Evolutionary conservation across 2,113 vertebrate genomes (phyloP), one percentile per base, ranked within the genome.

Genomic region (Poicephalus meyeri): DNA sequence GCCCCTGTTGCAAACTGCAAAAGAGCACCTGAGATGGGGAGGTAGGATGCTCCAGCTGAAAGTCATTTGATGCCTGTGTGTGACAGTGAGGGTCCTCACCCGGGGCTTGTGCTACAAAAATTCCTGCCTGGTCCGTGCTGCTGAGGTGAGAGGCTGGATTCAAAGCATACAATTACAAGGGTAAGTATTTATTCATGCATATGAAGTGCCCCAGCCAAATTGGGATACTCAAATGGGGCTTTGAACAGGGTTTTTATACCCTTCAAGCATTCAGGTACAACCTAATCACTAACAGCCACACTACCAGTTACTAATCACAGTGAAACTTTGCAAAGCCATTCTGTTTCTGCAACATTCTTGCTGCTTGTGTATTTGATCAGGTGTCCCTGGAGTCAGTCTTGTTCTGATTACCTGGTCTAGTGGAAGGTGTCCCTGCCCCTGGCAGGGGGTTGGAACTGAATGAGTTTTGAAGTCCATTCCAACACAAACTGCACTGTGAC

Each of bases 81-180:
- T 35, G 49, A 26, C 13, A 11, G 46, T 8, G 64, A 65, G 19
- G 33, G 25, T 81, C 64, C 44, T 84, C 37, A 7, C 17, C 8
- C 0, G 0, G 41, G 26, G 23, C 9, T 66, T 55, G 35, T 6
- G 39, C 23, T 23, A 11, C 2, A 16, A 70, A 82, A 50, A n/a
- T 42, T 50, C 2, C 2, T 10, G 2, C 5, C 21, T 53, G 47
- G 42, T 16, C 31, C 1, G 0, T 16, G 44, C 35, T 0, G 1
- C 28, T 1, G 0, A 46, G 25, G 65, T 0, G 1, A 41, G 12
- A 61, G 61, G 42, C 4, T 70, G 49, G n/a, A 15, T 60, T 25
- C 42, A 44, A 63, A 89, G 33, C 13, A 2, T 6, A 2, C 23
- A 53, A 35, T 52, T 37, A 25, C 25, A 29, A 41, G 4, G 26